phyloP scores from a whole-genome alignment of 2,888 invertebrate genomes.

The Deroplatys truncata region DNA sequence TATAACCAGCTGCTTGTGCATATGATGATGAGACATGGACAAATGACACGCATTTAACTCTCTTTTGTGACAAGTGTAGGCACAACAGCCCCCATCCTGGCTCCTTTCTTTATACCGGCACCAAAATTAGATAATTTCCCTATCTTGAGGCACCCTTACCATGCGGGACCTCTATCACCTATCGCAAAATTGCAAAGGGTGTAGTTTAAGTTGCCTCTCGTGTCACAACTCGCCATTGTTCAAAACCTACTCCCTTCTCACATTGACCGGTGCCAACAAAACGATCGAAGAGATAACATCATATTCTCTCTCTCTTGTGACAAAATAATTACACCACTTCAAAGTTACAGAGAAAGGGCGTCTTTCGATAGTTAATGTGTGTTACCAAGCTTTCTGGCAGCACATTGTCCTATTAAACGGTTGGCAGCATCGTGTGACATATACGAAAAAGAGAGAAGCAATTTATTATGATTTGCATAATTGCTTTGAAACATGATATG shows the following conservation, averaged over 20 bases:
- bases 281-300: background rate
- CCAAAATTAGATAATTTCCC: background rate
- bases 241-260: background rate
- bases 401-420: conserved; percentile 6
- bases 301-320: background rate
- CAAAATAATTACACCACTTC: conserved; percentile 25
- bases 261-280: background rate
- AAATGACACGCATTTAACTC: conserved; percentile 21
- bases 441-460: background rate
- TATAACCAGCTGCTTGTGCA: background rate
- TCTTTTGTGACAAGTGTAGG: background rate
- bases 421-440: background rate
- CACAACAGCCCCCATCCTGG: background rate
- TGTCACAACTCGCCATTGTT: background rate
- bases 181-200: background rate
- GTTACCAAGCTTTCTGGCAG: background rate
- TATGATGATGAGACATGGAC: conserved; percentile 23
- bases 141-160: background rate
- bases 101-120: background rate
- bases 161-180: background rate
- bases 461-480: background rate
- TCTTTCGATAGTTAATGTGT: background rate
- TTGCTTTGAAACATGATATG: background rate
- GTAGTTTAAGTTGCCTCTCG: background rate
- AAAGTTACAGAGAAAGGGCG: background rate